These are phyloP conservation scores for Gymnopithys bicolor DNA, from an alignment of 2,797 vertebrate species.

Conservation along the genomic window DNA sequence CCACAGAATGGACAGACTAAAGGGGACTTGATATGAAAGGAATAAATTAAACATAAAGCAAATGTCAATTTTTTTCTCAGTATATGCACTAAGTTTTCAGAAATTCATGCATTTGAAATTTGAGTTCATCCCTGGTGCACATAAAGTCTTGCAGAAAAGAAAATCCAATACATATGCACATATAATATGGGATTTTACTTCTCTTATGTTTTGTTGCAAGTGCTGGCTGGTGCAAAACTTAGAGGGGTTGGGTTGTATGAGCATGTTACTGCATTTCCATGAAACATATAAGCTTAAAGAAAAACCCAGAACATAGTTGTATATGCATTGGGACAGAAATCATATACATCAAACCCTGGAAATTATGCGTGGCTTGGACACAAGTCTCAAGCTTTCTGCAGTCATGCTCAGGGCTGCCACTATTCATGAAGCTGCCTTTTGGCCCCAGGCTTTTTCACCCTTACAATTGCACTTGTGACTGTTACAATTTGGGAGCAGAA, in stretches of 20 bases:
- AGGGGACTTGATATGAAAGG: neutral
- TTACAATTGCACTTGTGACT: neutral
- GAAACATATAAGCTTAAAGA: neutral
- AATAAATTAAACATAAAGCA: neutral
- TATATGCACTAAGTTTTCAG: neutral
- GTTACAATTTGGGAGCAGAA: neutral
- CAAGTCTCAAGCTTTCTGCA: neutral
- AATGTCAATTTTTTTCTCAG: neutral
- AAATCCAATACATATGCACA: accelerated
- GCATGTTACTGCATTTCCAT: neutral
- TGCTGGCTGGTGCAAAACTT: neutral
- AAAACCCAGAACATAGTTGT: neutral
- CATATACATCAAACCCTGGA: neutral
- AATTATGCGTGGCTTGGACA: neutral
- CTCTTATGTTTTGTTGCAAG: neutral
- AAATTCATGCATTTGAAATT: neutral
- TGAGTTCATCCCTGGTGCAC: neutral
- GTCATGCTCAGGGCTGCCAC: neutral
- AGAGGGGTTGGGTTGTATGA: accelerated
- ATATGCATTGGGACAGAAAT: neutral
- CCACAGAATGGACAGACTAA: neutral
- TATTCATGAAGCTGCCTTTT: neutral
- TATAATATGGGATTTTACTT: neutral
- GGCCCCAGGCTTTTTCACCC: neutral
- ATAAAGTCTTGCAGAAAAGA: neutral